Percentiles rank a stretch among this genome's conserved stretches.
These are phyloP conservation scores for Bradynema listronoti DNA, from an alignment of 1,140 invertebrate species.

Conservation along the genomic window DNA sequence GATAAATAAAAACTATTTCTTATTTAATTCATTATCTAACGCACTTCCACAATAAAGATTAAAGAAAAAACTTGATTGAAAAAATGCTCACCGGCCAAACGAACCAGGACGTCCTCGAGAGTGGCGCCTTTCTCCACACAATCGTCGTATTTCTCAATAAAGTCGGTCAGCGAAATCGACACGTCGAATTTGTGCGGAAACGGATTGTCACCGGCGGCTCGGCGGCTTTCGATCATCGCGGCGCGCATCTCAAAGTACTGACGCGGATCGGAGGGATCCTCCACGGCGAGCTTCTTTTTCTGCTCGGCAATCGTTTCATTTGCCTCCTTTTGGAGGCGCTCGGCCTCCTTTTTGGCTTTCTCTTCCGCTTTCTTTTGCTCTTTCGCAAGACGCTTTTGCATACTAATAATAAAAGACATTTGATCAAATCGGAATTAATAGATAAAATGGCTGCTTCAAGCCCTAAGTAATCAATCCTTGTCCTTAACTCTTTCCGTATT, in stretches of 20 bases:
- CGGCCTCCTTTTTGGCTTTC: slow-evolving; percentile 32
- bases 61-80: slow-evolving; percentile 9
- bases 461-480: too few relatives aligned
- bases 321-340: slow-evolving; percentile 28
- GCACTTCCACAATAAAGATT: too few relatives aligned
- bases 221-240: slow-evolving; percentile 49
- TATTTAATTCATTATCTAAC: too few relatives aligned
- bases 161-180: slow-evolving; percentile 76
- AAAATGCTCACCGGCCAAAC: slow-evolving; percentile 68
- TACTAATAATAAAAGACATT: slow-evolving; percentile 37
- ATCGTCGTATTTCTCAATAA: slow-evolving; percentile 75
- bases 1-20: too few relatives aligned
- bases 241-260: slow-evolving; percentile 55
- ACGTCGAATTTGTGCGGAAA: slow-evolving; percentile 99
- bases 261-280: slow-evolving; percentile 51
- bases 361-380: slow-evolving; percentile 41
- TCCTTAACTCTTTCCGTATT: too few relatives aligned
- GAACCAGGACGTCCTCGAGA: slow-evolving; percentile 68
- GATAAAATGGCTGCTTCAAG: too few relatives aligned
- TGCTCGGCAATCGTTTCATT: slow-evolving; percentile 3
- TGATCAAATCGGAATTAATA: too few relatives aligned
- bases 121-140: slow-evolving; percentile 69
- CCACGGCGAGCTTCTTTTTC: slow-evolving; percentile 17
- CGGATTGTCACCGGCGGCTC: slow-evolving; percentile 64
- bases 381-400: slow-evolving; percentile 46